These are phyloP conservation scores for Drosophila bipectinata DNA, from an alignment of 1,140 invertebrate genomes.

Conservation along the genomic window DNA sequence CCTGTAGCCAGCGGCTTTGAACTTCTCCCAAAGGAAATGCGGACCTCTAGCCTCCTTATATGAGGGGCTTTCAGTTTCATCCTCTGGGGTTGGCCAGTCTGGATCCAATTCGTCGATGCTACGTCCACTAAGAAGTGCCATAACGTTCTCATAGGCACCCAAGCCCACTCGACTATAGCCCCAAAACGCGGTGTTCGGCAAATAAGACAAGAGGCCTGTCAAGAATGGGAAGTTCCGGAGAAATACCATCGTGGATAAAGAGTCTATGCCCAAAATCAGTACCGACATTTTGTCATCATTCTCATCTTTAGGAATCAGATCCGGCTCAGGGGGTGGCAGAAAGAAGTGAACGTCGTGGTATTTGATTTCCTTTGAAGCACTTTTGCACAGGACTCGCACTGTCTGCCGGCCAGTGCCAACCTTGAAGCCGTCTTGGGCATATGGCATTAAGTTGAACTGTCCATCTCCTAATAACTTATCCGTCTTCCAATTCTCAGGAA, in stretches of 20 bases:
- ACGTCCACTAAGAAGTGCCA: slow-evolving; percentile 88
- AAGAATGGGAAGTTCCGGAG: slow-evolving; percentile 91
- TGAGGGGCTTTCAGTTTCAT: neutral
- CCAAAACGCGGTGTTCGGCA: slow-evolving; percentile 87
- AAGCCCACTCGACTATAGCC: slow-evolving; percentile 92
- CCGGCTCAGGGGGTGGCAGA: slow-evolving; percentile 9
- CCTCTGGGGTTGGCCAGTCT: slow-evolving; percentile 85
- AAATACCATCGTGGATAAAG: slow-evolving; percentile 92
- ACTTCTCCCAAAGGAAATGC: slow-evolving; percentile 38
- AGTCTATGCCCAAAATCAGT: slow-evolving; percentile 92
- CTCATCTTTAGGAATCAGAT: neutral
- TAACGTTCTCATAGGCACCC: slow-evolving; percentile 92
- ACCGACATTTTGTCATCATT: slow-evolving; percentile 83
- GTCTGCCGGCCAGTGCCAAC: slow-evolving; percentile 23
- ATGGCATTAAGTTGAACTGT: neutral
- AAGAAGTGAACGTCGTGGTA: slow-evolving; percentile 56
- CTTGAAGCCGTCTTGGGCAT: neutral
- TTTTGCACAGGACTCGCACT: slow-evolving; percentile 16
- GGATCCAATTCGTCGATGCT: slow-evolving; percentile 85
- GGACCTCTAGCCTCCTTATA: neutral
- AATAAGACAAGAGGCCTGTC: slow-evolving; percentile 85
- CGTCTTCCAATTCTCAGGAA: neutral
- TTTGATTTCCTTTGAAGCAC: neutral
- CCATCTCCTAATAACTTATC: neutral
- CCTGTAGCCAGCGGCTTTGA: slow-evolving; percentile 29